A percentile compares a stretch with the other conserved stretches of the same genome.
phyloP scores from a whole-genome alignment of 2,113 vertebrate species.

The Setophaga kirtlandii region DNA sequence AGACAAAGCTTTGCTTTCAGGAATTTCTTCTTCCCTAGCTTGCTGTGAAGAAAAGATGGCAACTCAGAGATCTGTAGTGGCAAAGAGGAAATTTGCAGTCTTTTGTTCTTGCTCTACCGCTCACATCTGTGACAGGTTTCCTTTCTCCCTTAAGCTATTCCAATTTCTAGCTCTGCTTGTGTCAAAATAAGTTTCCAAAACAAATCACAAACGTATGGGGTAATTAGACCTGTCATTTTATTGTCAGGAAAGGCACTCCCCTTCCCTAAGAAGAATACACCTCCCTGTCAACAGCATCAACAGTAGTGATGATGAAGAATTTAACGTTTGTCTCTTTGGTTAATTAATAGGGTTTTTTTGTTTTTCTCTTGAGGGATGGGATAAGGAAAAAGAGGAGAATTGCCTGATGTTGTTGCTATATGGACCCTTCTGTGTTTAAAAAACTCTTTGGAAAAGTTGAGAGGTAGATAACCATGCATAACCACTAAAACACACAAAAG shows the following conservation, averaged over 20 bases:
- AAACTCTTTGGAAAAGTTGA: not conserved
- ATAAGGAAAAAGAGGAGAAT: not conserved
- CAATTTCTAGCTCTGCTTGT: not conserved
- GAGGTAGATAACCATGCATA: not conserved
- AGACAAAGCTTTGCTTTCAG: constrained; percentile 17
- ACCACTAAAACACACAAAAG: not conserved
- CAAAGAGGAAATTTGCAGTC: not conserved
- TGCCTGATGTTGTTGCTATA: not conserved
- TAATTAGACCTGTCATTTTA: not conserved
- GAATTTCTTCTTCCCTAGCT: constrained; percentile 11
- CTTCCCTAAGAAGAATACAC: not conserved
- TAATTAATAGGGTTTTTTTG: not conserved
- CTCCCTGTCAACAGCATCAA: not conserved
- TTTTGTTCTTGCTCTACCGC: constrained; percentile 13
- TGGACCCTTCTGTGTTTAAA: not conserved
- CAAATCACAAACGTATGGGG: not conserved
- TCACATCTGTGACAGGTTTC: not conserved
- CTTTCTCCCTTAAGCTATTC: not conserved
- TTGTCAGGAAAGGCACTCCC: not conserved
- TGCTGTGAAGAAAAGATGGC: not conserved
- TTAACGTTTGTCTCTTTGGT: not conserved
- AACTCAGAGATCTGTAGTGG: not conserved
- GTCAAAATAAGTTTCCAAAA: constrained; percentile 37
- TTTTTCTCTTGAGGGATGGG: not conserved
- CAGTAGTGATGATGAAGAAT: not conserved